phyloP scores from a whole-genome alignment of 1,140 invertebrate species.

The Pseudomyrmex flavicornis region DNA sequence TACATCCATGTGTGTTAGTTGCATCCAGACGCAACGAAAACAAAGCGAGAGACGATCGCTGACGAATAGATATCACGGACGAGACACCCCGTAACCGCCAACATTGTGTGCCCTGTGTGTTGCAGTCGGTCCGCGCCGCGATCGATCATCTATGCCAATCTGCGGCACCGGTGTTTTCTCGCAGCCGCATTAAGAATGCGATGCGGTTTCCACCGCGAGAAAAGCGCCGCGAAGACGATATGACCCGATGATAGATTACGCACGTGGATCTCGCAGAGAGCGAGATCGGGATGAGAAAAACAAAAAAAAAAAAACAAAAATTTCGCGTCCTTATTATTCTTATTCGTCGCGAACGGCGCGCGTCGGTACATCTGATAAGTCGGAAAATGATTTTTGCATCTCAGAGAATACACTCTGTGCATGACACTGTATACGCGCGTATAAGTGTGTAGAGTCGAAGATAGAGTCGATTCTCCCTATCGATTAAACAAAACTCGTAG shows the following conservation, averaged over 20 bases:
- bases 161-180: slow-evolving; percentile 24
- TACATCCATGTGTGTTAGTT: background rate
- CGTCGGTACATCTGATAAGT: background rate
- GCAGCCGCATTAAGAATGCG: slow-evolving; percentile 21
- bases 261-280: background rate
- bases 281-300: background rate
- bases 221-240: slow-evolving; percentile 31
- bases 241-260: slow-evolving; percentile 9
- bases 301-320: background rate
- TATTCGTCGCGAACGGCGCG: background rate
- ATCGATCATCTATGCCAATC: slow-evolving; percentile 50
- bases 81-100: slow-evolving; percentile 65
- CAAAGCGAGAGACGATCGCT: slow-evolving; percentile 51
- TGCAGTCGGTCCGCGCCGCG: background rate
- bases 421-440: background rate
- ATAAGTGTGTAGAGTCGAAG: background rate
- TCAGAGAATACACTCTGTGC: too few relatives aligned
- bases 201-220: slow-evolving; percentile 30
- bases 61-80: slow-evolving; percentile 64
- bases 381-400: background rate
- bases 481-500: slow-evolving; percentile 42
- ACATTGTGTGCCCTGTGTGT: slow-evolving; percentile 2
- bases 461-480: background rate
- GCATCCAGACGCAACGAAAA: slow-evolving; percentile 57
- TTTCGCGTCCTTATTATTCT: background rate